Conservation (phyloP, 2,797 vertebrate genomes). For the Sebastes cheni region DNA sequence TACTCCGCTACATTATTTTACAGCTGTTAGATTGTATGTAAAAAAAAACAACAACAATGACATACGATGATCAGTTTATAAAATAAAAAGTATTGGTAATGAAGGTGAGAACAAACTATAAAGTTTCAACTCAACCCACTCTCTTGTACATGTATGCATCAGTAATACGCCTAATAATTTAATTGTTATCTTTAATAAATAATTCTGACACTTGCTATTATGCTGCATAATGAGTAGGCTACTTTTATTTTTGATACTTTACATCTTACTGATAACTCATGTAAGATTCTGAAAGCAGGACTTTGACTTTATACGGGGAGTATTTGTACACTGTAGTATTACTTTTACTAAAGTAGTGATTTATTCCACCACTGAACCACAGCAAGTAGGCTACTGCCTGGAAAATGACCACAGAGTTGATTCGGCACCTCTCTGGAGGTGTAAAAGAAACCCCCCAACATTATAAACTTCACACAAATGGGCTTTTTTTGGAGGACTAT, state of each 20-base stretch:
- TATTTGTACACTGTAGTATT: background rate
- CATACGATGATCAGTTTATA: accelerated
- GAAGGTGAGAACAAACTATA: too few relatives aligned
- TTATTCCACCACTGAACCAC: background rate
- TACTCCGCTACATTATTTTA: background rate
- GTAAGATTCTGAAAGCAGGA: too few relatives aligned
- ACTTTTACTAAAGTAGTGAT: background rate
- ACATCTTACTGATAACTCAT: too few relatives aligned
- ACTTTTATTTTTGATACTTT: background rate
- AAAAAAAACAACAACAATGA: background rate
- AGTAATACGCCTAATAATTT: background rate
- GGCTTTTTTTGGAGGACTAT: background rate
- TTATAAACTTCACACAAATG: background rate
- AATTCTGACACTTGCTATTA: background rate
- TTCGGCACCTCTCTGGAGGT: background rate
- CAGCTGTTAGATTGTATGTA: background rate
- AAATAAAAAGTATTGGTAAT: background rate
- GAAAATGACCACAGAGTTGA: background rate
- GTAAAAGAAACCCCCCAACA: background rate
- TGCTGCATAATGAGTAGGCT: background rate
- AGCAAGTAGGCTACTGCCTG: background rate
- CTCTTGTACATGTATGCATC: background rate
- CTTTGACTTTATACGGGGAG: too few relatives aligned
- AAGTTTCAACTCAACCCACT: background rate
- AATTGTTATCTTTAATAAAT: background rate